Evolutionary conservation across 2,888 invertebrate species (phyloP).

Genomic region (Brachypalpus laphriformis): DNA sequence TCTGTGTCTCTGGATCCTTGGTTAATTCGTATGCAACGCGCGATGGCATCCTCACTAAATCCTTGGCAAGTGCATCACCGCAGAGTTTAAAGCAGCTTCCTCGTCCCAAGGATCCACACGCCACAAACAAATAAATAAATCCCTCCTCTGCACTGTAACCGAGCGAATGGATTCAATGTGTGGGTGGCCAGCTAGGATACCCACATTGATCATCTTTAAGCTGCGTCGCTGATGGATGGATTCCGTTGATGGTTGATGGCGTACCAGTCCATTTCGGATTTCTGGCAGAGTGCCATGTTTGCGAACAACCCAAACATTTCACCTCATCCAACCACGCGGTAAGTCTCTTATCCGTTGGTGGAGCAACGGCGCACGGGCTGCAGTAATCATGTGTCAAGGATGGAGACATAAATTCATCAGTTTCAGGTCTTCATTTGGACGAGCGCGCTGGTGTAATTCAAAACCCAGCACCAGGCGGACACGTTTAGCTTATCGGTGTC

Average conservation of each 20-base stretch:
- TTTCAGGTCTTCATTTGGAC: constrained; percentile 64
- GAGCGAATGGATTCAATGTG: too few species aligned
- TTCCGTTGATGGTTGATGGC: constrained; percentile 7
- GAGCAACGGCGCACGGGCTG: constrained; percentile 33
- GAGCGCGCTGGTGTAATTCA: constrained; percentile 33
- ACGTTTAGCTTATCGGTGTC: neutral
- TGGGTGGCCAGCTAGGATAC: neutral
- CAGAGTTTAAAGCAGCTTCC: too few species aligned
- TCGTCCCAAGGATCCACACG: constrained; percentile 1
- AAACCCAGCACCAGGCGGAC: neutral
- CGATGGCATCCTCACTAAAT: too few species aligned
- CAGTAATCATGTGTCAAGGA: constrained; percentile 71
- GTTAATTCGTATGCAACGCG: constrained; percentile 38
- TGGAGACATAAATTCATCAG: constrained; percentile 69
- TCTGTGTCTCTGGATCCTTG: constrained; percentile 28
- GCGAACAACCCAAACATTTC: constrained; percentile 25
- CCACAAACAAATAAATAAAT: constrained; percentile 14
- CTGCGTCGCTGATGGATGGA: constrained; percentile 57
- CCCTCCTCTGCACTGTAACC: neutral
- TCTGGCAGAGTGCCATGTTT: constrained; percentile 61
- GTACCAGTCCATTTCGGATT: constrained; percentile 18
- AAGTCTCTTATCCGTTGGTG: constrained; percentile 64
- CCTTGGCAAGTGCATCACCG: neutral
- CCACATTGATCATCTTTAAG: constrained; percentile 63
- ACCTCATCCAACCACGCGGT: constrained; percentile 54